Base-by-base conservation (phyloP, 2,888 invertebrate genomes). In the Anthoptus insignis region DNA sequence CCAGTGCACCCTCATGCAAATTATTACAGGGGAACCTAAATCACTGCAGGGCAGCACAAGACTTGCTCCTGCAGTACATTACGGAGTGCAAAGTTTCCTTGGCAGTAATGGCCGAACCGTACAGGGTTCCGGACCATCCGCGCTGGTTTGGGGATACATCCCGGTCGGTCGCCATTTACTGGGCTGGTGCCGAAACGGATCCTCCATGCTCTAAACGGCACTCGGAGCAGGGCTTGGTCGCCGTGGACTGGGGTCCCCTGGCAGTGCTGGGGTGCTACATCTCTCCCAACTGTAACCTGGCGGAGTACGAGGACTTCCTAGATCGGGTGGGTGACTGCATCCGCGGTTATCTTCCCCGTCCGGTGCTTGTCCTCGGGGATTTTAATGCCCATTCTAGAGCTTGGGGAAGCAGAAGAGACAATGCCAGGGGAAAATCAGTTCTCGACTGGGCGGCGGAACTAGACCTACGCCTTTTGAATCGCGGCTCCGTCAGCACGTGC, bases 51-150 rank as follows among this genome's bases (percentile, higher is more conserved):
- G 29, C 16, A 4, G 52, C 52, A 5, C 52, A 52, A 19, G 52
- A 52, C 29, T 6, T 52, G 11, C 52, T 52, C 19, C 11, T 52
- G 52, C 52, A 52, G 16, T 32, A 14, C 9, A 2, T 52, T 5
- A 11, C 19, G 16, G 56, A 57, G 6, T 16, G 19, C 8, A 29
- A 42, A 1, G 19, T 45, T 8, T 45, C 56, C 13, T n/a, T 57
- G 42, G 56, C 56, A 16, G 56, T 42, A 19, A n/a, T 57, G 27
- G 11, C 56, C 4, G 56, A 57, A 16, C 56, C 56, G 6, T 57
- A 42, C 11, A 19, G 13, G 3, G 29, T 56, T 14, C 56, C 56
- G 0, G 24, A 56, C 0, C 56, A 56, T 27, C 56, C 56, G 2
- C 39, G 56, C 0, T 57, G 56, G 56, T 16, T 39, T 13, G 56